These are phyloP conservation scores for Oenanthe oenanthe DNA, from an alignment of 2,113 vertebrate genomes.

Conservation along the genomic window DNA sequence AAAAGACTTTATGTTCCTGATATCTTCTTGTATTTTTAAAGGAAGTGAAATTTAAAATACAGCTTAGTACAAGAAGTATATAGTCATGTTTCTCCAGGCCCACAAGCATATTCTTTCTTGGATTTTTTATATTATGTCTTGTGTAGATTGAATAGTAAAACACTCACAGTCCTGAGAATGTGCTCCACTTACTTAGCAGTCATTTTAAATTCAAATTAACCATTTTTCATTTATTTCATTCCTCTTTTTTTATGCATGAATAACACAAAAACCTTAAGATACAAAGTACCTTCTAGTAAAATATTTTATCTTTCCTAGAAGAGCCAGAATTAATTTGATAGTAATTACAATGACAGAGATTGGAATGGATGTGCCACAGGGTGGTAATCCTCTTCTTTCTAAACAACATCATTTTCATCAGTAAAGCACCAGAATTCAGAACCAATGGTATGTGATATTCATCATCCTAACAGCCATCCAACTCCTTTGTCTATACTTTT, in stretches of 20 bases:
- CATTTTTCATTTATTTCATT: neutral
- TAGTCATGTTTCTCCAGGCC: neutral
- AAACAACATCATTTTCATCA: neutral
- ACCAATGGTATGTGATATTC: neutral
- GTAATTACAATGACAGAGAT: neutral
- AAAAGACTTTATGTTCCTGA: neutral
- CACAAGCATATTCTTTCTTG: neutral
- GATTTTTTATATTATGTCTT: neutral
- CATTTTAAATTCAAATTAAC: neutral
- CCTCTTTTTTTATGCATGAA: neutral
- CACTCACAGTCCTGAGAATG: neutral
- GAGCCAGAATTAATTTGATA: neutral
- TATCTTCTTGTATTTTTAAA: neutral
- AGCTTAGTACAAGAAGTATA: neutral
- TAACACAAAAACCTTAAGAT: neutral
- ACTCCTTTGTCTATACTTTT: neutral
- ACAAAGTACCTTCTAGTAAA: neutral
- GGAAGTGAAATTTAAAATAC: neutral
- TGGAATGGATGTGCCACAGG: neutral
- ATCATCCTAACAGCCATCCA: neutral
- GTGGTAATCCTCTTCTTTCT: neutral
- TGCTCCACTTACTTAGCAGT: neutral
- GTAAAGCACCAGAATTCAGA: neutral
- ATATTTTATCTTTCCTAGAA: neutral
- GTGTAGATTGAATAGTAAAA: neutral